Percentiles rank a stretch among this genome's conserved stretches.
Conservation (phyloP, 2,797 vertebrate genomes). For the Gobionotothen gibberifrons region DNA sequence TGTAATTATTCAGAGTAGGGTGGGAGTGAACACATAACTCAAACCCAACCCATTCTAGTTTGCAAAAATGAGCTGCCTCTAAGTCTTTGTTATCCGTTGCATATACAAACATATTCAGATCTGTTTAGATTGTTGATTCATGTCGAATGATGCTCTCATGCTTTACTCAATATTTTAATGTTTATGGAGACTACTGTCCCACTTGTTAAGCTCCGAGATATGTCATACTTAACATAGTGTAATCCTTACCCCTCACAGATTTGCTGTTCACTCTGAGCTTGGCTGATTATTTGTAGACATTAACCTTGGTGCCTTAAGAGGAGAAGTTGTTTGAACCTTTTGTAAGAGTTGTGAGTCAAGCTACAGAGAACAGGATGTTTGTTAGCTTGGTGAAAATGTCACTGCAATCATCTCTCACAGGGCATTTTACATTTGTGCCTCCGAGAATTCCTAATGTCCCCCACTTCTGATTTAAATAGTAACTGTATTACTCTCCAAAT, state of each 20-base stretch:
- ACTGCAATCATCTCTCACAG: not conserved
- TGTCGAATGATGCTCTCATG: not conserved
- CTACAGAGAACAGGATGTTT: not conserved
- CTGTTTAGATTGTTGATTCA: not conserved
- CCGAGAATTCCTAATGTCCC: not conserved
- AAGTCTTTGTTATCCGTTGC: no score
- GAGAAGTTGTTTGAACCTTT: not conserved
- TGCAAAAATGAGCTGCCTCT: no score
- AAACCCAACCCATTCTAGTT: no score
- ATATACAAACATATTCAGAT: no score
- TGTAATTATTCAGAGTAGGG: not conserved
- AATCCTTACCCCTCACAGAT: constrained; percentile 13
- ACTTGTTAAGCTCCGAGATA: not conserved
- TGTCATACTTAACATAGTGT: constrained; percentile 11
- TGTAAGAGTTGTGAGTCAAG: constrained; percentile 2
- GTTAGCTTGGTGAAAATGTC: constrained; percentile 1
- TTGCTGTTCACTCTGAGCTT: constrained; percentile 9
- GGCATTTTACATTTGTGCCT: not conserved
- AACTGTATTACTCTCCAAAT: no score
- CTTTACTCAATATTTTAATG: not conserved
- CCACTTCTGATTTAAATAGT: not conserved
- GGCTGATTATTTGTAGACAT: not conserved
- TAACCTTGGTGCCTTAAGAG: not conserved
- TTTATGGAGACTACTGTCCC: not conserved
- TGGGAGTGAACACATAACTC: no score